A percentile compares a stretch with the other conserved stretches of the same genome.
Evolutionary conservation across 2,113 vertebrate species (phyloP).

Genomic region (Oreochromis spilurus): DNA sequence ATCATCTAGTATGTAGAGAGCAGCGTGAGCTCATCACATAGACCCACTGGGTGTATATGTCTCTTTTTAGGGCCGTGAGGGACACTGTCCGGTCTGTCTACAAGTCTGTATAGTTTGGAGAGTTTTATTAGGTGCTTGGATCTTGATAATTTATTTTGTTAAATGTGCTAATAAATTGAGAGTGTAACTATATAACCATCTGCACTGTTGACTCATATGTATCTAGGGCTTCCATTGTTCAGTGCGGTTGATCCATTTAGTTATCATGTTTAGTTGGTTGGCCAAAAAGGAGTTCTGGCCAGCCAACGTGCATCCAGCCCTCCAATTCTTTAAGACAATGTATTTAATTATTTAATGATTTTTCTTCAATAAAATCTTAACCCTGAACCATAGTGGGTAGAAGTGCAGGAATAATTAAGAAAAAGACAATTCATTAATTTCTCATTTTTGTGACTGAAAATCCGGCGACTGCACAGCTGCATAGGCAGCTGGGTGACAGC

Average conservation of each 20-base stretch:
- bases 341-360: background rate
- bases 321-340: background rate
- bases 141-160: background rate
- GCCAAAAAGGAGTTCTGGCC: background rate
- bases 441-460: background rate
- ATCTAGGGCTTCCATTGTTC: background rate
- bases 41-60: background rate
- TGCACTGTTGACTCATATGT: background rate
- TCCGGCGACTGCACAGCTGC: background rate
- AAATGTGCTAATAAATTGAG: background rate
- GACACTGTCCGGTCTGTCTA: background rate
- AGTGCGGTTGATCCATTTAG: background rate
- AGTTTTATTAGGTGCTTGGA: background rate
- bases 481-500: background rate
- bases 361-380: background rate
- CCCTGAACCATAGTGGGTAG: background rate
- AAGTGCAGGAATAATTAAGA: background rate
- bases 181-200: background rate
- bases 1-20: background rate
- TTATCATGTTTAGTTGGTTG: background rate
- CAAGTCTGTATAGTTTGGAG: background rate
- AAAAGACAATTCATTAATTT: background rate
- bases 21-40: background rate
- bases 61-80: background rate
- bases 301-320: background rate